Percentiles rank a stretch among this genome's conserved stretches.
Evolutionary conservation across 2,113 vertebrate genomes (phyloP).

Genomic region (Oenanthe oenanthe): DNA sequence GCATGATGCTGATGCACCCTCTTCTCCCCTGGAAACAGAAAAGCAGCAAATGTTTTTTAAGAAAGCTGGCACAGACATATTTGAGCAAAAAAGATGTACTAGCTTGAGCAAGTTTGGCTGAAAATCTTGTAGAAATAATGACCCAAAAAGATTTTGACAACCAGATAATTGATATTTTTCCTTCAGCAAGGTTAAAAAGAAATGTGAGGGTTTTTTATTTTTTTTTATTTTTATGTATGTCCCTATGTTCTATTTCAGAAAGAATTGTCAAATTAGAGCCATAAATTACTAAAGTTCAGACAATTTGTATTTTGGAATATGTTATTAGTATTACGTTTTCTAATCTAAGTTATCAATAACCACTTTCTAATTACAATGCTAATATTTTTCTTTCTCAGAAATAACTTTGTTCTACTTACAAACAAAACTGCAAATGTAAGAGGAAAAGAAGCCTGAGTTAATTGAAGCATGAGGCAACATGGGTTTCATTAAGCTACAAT

Average conservation of each 20-base stretch:
- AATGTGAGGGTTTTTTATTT: not conserved
- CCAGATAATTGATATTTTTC: not conserved
- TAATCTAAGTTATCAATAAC: not conserved
- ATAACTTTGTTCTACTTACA: not conserved
- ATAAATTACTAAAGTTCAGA: not conserved
- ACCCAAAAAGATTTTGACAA: not conserved
- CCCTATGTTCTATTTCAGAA: not conserved
- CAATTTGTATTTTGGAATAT: not conserved
- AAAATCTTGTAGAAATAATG: not conserved
- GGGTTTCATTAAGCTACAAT: slow-evolving; percentile 4
- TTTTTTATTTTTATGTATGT: not conserved
- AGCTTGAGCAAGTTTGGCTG: not conserved
- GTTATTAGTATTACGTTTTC: not conserved
- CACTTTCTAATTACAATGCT: not conserved
- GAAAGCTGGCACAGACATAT: not conserved
- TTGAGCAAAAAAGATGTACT: not conserved
- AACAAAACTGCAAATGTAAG: not conserved
- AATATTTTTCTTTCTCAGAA: not conserved
- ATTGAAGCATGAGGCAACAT: not conserved
- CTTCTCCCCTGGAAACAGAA: not conserved
- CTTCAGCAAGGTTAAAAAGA: not conserved
- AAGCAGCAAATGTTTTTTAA: not conserved
- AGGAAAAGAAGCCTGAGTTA: not conserved
- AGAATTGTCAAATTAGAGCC: not conserved
- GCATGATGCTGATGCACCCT: not conserved